These are phyloP conservation scores for Electrona antarctica DNA, from an alignment of 2,113 vertebrate species.

Conservation along the genomic window DNA sequence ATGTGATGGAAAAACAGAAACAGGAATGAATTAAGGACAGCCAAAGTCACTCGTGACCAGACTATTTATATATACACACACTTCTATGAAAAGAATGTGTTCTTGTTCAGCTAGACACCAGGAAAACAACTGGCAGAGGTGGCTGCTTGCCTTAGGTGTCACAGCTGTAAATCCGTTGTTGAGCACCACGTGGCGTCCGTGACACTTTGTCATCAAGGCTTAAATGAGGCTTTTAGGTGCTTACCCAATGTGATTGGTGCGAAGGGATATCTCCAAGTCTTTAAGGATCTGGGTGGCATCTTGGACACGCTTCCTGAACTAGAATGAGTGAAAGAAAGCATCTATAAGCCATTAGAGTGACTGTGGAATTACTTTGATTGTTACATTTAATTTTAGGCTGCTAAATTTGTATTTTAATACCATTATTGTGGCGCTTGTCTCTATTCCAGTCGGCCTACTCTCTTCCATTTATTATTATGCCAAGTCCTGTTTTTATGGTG, in stretches of 20 bases:
- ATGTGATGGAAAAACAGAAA: not conserved
- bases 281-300: slow-evolving; percentile 94
- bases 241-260: slow-evolving; percentile 98
- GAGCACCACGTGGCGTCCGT: not conserved
- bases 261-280: slow-evolving; percentile 94
- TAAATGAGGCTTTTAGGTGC: slow-evolving; percentile 19
- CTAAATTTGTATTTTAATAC: too few species aligned
- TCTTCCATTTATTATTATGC: too few species aligned
- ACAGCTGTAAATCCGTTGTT: not conserved
- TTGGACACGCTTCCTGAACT: slow-evolving; percentile 86
- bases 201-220: too few species aligned
- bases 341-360: not conserved
- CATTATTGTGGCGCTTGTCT: too few species aligned
- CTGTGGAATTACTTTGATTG: not conserved
- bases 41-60: too few species aligned
- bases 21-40: not conserved
- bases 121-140: not conserved
- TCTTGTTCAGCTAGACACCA: not conserved
- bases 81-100: too few species aligned
- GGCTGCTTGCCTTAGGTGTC: too few species aligned
- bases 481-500: too few species aligned
- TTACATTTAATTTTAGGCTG: too few species aligned
- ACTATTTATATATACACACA: too few species aligned
- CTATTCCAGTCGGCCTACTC: too few species aligned
- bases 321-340: slow-evolving; percentile 15